Percentiles rank a stretch among this genome's conserved stretches.
These are phyloP conservation scores for Mastigias papua DNA, from an alignment of 30 jellyfish, hydroid and myxozoan genomes.

Conservation along the genomic window DNA sequence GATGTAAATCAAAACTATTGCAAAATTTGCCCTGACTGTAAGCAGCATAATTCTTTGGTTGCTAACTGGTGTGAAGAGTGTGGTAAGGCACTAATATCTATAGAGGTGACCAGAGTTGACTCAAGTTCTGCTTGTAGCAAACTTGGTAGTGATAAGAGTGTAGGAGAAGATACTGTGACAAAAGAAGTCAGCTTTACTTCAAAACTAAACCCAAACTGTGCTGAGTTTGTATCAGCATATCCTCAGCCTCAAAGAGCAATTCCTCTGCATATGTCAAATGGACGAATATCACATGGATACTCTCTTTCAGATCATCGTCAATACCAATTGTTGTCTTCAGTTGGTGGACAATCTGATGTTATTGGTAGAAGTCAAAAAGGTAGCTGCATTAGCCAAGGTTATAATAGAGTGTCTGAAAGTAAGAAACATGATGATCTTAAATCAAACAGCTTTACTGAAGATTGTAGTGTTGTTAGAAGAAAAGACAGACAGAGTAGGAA, in stretches of 20 bases:
- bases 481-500: not conserved
- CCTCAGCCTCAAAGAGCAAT: not conserved
- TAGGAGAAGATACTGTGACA: not conserved
- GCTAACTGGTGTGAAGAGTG: conserved; percentile 91
- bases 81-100: conserved; percentile 82
- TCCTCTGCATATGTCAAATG: too few relatives aligned
- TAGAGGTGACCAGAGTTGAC: conserved; percentile 38
- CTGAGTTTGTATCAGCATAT: conserved; percentile 70
- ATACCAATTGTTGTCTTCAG: too few relatives aligned
- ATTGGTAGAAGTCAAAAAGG: not conserved
- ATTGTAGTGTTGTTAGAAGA: not conserved
- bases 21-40: conserved; percentile 74
- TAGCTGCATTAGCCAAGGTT: not conserved
- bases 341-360: too few relatives aligned
- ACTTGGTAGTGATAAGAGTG: not conserved
- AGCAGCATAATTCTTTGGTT: conserved; percentile 39
- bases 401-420: not conserved
- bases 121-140: not conserved
- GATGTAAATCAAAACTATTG: not conserved
- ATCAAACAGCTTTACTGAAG: conserved; percentile 21
- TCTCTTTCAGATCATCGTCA: too few relatives aligned
- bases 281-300: too few relatives aligned
- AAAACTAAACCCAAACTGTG: conserved; percentile 66
- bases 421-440: not conserved
- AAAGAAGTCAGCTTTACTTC: not conserved